Conservation (phyloP, 2,113 vertebrate genomes). For the Hyperopisus bebe region DNA sequence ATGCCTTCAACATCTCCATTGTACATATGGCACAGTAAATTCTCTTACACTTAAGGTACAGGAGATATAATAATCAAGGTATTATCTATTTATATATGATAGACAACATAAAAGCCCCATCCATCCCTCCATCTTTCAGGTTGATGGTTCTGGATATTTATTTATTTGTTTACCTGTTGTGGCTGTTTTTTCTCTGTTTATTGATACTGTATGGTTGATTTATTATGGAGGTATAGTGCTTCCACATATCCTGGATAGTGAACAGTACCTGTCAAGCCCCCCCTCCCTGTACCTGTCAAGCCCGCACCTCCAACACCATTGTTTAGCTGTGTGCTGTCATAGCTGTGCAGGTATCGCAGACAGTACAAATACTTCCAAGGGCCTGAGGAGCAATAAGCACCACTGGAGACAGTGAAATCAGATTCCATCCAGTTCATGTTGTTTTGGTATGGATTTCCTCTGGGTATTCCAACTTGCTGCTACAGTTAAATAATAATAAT, state of each 20-base stretch:
- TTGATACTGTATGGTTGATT: not conserved
- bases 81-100: not conserved
- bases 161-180: not conserved
- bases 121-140: not conserved
- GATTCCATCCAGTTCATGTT: not conserved
- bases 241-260: not conserved
- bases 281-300: not conserved
- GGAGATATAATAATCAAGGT: not conserved
- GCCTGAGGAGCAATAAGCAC: not conserved
- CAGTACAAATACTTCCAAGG: not conserved
- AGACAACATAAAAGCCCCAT: not conserved
- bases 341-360: not conserved
- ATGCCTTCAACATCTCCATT: not conserved
- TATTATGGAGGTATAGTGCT: not conserved
- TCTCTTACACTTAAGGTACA: not conserved
- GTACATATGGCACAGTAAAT: not conserved
- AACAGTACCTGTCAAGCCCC: not conserved
- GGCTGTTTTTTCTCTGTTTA: not conserved
- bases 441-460: not conserved
- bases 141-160: not conserved
- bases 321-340: not conserved
- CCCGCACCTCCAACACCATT: not conserved
- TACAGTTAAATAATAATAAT: not conserved
- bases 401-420: not conserved
- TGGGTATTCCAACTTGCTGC: not conserved